Evolutionary conservation across 2,113 vertebrate species (phyloP).

Genomic region (Cervus canadensis): DNA sequence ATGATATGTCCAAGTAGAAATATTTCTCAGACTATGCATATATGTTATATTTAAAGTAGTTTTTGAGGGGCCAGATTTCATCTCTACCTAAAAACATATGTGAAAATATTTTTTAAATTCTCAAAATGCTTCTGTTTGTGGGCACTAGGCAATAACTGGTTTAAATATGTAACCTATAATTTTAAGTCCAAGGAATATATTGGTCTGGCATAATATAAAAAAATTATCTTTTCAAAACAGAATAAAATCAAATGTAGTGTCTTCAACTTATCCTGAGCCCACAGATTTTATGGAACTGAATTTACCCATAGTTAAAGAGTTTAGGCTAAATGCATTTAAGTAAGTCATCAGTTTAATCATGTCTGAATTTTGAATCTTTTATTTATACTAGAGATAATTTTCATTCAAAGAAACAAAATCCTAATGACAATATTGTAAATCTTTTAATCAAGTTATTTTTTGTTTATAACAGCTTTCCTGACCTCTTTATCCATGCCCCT

Average conservation of each 20-base stretch:
- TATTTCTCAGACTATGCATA: background rate
- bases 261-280: background rate
- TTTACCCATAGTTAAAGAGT: background rate
- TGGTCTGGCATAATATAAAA: background rate
- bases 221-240: slow-evolving; percentile 27
- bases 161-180: background rate
- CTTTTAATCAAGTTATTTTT: background rate
- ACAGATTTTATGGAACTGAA: background rate
- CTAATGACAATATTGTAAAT: background rate
- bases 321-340: background rate
- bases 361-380: slow-evolving; percentile 9
- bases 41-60: background rate
- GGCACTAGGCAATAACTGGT: background rate
- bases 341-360: background rate
- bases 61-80: slow-evolving; percentile 12
- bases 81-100: slow-evolving; percentile 8
- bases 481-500: background rate
- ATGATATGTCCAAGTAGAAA: background rate
- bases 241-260: background rate
- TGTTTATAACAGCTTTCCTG: background rate
- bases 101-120: slow-evolving; percentile 25
- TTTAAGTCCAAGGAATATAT: slow-evolving; percentile 26
- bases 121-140: slow-evolving; percentile 3
- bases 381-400: background rate
- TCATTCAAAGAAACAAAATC: slow-evolving; percentile 29